These are phyloP conservation scores for Callithrix jacchus DNA, from an alignment of 2,113 vertebrate genomes.

Conservation along the genomic window DNA sequence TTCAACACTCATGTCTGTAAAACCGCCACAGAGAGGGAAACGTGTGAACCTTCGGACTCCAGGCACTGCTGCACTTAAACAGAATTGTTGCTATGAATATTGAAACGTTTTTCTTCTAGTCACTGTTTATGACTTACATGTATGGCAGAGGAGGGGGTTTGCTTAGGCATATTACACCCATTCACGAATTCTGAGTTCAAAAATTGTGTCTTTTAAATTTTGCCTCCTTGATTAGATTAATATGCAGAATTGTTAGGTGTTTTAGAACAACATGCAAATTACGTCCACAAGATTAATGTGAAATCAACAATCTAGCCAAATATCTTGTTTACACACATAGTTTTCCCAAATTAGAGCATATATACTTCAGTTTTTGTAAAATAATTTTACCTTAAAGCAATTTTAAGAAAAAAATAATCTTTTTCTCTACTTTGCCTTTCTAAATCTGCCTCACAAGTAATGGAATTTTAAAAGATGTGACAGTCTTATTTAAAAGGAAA, in stretches of 20 bases:
- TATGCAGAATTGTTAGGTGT: neutral
- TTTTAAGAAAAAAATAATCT: conserved; percentile 8
- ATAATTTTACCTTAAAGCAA: conserved; percentile 15
- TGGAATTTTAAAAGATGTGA: neutral
- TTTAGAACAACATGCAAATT: neutral
- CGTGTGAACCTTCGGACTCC: conserved; percentile 31
- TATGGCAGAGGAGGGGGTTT: neutral
- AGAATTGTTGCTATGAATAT: neutral
- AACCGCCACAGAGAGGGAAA: conserved; percentile 45
- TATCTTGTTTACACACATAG: neutral
- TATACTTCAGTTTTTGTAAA: neutral
- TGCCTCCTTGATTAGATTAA: neutral
- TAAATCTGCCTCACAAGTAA: neutral
- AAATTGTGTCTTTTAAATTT: conserved; percentile 12
- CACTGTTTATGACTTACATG: neutral
- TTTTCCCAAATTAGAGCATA: neutral
- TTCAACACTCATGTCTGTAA: conserved; percentile 52
- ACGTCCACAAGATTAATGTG: neutral
- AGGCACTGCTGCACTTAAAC: conserved; percentile 9
- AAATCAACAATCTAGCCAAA: conserved; percentile 32
- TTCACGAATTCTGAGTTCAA: conserved; percentile 27
- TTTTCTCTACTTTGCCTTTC: neutral
- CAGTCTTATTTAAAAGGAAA: neutral
- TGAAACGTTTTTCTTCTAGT: neutral
- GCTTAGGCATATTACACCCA: neutral